Percentiles rank a stretch among this genome's conserved stretches.
Conservation (phyloP, 1,140 invertebrate genomes). For the Drosophila orosa region DNA sequence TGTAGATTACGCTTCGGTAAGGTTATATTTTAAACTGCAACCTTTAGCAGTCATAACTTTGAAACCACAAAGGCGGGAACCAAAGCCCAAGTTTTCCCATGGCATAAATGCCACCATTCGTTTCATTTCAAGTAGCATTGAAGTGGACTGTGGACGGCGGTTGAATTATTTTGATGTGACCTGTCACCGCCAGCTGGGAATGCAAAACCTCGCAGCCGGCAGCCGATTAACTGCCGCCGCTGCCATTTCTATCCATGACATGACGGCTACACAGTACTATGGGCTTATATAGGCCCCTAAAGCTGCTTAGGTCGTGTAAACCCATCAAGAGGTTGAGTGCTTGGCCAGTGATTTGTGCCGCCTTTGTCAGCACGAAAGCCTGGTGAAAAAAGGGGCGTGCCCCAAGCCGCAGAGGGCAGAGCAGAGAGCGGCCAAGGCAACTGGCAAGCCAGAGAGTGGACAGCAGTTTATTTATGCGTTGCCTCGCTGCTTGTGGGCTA, state of each 20-base stretch:
- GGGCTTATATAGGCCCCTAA: constrained; percentile 37
- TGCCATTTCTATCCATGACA: constrained; percentile 39
- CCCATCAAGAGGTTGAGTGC: constrained; percentile 63
- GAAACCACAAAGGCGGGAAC: constrained; percentile 14
- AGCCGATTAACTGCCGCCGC: constrained; percentile 35
- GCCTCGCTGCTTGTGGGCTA: constrained; percentile 41
- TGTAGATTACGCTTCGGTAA: background rate
- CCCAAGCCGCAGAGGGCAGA: constrained; percentile 19
- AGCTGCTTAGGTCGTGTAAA: constrained; percentile 77
- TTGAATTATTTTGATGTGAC: constrained; percentile 43
- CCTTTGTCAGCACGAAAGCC: constrained; percentile 59
- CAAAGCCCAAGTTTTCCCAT: constrained; percentile 2
- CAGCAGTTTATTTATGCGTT: constrained; percentile 49
- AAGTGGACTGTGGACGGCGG: constrained; percentile 5
- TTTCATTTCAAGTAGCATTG: constrained; percentile 16
- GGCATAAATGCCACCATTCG: constrained; percentile 8
- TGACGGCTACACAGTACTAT: constrained; percentile 18
- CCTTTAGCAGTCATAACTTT: constrained; percentile 7
- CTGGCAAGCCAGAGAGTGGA: constrained; percentile 13
- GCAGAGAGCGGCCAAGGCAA: constrained; percentile 36
- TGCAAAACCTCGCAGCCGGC: constrained; percentile 35
- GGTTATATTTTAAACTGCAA: background rate
- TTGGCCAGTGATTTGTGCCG: constrained; percentile 62
- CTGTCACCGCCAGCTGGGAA: constrained; percentile 27
- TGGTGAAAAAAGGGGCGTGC: background rate